These are phyloP conservation scores for Phenganax stokvisi DNA, from an alignment of 92 coral and sea anemone genomes.

Conservation along the genomic window DNA sequence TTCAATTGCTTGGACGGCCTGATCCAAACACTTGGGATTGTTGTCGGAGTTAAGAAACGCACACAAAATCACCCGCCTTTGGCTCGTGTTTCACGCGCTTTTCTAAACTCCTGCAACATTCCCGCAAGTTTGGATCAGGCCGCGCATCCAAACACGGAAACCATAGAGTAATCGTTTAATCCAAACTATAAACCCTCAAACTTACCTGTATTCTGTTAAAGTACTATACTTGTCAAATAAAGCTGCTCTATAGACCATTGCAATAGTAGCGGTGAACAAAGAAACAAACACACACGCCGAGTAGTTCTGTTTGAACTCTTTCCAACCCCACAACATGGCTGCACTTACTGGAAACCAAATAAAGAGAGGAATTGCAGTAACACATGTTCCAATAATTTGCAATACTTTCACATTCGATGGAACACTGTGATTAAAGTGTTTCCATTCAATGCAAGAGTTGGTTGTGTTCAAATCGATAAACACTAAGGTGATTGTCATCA, in stretches of 20 bases:
- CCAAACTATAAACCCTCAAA: background rate
- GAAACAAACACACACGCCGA: background rate
- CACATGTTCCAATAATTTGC: background rate
- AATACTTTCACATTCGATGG: background rate
- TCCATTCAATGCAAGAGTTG: background rate
- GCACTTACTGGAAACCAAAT: background rate
- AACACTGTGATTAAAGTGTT: background rate
- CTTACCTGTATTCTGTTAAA: background rate
- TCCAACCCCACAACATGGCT: background rate
- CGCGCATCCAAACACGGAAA: too few species aligned
- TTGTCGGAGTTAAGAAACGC: too few species aligned
- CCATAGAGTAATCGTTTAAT: too few species aligned
- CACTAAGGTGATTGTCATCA: background rate
- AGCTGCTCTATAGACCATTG: background rate
- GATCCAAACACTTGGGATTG: too few species aligned
- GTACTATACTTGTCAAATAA: background rate
- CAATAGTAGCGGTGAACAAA: background rate
- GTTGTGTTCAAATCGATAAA: background rate
- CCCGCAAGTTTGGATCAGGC: too few species aligned
- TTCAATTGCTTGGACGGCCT: too few species aligned
- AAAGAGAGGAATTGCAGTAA: background rate
- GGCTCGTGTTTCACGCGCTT: too few species aligned
- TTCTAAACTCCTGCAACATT: too few species aligned
- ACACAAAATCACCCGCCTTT: too few species aligned
- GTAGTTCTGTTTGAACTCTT: background rate